phyloP scores from a whole-genome alignment of 2,888 invertebrate genomes.

The Xylota sylvarum region DNA sequence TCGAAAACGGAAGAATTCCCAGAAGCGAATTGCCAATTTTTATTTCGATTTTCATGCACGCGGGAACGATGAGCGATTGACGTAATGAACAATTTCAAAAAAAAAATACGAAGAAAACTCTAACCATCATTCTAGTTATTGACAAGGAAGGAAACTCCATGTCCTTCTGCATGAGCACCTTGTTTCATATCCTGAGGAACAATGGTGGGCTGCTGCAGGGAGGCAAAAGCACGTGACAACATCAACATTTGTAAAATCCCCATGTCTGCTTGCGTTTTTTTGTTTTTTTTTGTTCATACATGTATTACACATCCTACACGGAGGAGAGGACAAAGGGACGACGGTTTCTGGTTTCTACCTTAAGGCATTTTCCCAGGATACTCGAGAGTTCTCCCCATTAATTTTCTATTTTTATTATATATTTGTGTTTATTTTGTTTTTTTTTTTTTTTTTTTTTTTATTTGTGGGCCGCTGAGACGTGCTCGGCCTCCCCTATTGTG shows the following conservation, averaged over 20 bases:
- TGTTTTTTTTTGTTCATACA: slow-evolving; percentile 8
- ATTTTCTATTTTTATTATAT: slow-evolving; percentile 46
- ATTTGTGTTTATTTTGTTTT: slow-evolving; percentile 4
- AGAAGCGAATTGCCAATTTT: slow-evolving; percentile 67
- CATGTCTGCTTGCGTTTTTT: not conserved
- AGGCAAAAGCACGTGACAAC: slow-evolving; percentile 35
- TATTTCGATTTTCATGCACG: slow-evolving; percentile 53
- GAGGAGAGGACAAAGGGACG: not conserved
- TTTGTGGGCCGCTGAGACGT: slow-evolving; percentile 42
- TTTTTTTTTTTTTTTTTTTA: slow-evolving; percentile 29
- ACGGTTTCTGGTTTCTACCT: slow-evolving; percentile 17
- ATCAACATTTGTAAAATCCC: slow-evolving; percentile 35
- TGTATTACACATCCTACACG: slow-evolving; percentile 17
- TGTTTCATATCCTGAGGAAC: slow-evolving; percentile 6
- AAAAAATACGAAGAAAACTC: not conserved
- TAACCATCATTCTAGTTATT: not conserved
- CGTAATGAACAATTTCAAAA: slow-evolving; percentile 21
- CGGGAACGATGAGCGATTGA: slow-evolving; percentile 23
- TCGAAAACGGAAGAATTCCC: slow-evolving; percentile 56
- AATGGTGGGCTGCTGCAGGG: slow-evolving; percentile 1
- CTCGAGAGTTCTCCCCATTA: slow-evolving; percentile 22
- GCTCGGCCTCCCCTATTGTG: slow-evolving; percentile 16
- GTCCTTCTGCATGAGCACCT: slow-evolving; percentile 20
- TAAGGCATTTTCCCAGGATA: slow-evolving; percentile 34
- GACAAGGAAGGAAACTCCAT: not conserved